Evolutionary conservation across 2,797 vertebrate species (phyloP), one percentile per base, ranked within the genome.

Genomic region (Notolepis coatsorum): DNA sequence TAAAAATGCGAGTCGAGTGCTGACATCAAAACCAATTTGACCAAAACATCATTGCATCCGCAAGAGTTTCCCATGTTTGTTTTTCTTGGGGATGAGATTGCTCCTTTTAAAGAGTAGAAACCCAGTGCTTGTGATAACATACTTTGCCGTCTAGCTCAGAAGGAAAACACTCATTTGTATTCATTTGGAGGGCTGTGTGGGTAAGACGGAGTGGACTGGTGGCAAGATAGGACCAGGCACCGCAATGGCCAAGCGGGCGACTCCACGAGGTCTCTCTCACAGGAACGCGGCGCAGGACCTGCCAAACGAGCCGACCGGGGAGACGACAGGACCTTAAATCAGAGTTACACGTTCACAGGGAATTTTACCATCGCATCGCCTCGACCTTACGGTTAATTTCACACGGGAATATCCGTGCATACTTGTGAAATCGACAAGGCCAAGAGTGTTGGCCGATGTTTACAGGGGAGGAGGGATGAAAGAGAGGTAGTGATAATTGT

Each of bases 91-190:
- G 67, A 76, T 21, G 10, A 79, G 47, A 75, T 86, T 82, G 71
- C 69, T 87, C 75, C 74, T 73, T 79, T 86, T 76, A 81, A 50
- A 76, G 59, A 82, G 77, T 72, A 75, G 77, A 85, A 79, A 62
- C 49, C n/a, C 76, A 50, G 77, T 80, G 88, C 85, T 89, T 91
- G 85, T 71, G 73, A 85, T 85, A 86, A 89, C 89, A 92, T 92
- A 90, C 87, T 91, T 91, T 73, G 68, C 76, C 75, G 88, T 89
- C 65, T 80, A 86, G 82, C 82, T 90, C 82, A 73, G 86, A 88
- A 85, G 66, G 76, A 93, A 93, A 93, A 92, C 92, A 91, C 80
- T 89, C 84, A 84, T 92, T 90, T 88, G 87, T 90, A 91, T 87
- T 91, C 62, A 91, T 91, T 89, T 89, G 74, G 86, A 81, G 85